Percentiles rank a stretch among this genome's conserved stretches.
Conservation (phyloP, 2,797 vertebrate species). For the Typhlichthys subterraneus region DNA sequence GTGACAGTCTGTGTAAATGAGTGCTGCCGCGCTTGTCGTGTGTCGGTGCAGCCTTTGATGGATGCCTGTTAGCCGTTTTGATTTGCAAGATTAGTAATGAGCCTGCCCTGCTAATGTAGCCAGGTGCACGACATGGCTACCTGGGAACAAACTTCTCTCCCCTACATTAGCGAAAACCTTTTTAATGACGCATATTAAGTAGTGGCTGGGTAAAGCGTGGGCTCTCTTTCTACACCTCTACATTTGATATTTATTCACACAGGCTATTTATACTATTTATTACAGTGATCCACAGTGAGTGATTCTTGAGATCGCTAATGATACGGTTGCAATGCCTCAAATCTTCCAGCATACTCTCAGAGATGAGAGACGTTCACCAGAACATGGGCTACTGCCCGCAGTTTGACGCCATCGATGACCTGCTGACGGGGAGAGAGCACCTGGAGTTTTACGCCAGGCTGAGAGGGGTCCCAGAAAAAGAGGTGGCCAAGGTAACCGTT, state of each 20-base stretch:
- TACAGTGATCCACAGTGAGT: neutral
- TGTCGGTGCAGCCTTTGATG: constrained; percentile 13
- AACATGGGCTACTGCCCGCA: constrained; percentile 98
- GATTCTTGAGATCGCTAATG: neutral
- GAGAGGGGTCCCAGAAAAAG: constrained; percentile 91
- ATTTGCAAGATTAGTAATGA: constrained; percentile 1
- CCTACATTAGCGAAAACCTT: neutral
- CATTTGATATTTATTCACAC: no score
- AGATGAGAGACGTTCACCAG: constrained; percentile 90
- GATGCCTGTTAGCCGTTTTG: constrained; percentile 6
- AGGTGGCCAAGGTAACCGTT: constrained; percentile 88
- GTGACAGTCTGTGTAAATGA: constrained; percentile 14
- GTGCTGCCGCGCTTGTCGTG: constrained; percentile 9
- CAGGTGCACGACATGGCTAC: constrained; percentile 1
- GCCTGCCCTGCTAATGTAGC: neutral
- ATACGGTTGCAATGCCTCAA: neutral
- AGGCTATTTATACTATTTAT: no score
- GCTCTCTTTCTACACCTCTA: constrained; percentile 6
- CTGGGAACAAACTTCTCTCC: neutral
- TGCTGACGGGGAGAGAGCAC: constrained; percentile 92
- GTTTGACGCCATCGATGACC: constrained; percentile 94
- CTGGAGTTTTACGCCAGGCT: constrained; percentile 94
- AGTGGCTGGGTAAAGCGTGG: constrained; percentile 2
- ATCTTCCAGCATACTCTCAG: constrained; percentile 82
- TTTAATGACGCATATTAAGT: constrained; percentile 1